Evolutionary conservation across 2,113 vertebrate genomes (phyloP), one percentile per base, ranked within the genome.

Genomic region (Grallaria varia): DNA sequence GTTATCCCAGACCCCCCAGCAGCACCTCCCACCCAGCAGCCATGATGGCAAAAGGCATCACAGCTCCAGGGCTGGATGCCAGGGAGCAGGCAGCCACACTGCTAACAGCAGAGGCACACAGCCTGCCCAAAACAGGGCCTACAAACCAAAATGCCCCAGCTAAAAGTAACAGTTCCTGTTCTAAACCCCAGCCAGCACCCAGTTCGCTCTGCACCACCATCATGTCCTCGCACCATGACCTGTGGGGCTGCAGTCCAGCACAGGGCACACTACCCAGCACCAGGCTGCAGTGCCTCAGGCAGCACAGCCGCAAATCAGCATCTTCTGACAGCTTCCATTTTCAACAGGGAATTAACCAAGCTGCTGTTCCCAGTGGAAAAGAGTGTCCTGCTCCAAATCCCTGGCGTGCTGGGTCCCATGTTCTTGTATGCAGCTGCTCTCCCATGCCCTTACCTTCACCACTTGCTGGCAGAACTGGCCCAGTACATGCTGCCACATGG

Each of bases 381-480:
- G 2, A 37, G 10, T 9, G 30, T 45, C 42, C 47, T 35, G 21
- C 63, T 63, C 33, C 30, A 73, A 86, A 80, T 20, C 25, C 35
- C 39, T 0, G 1, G 63, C 11, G 22, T 79, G 5, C 22, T 53
- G 13, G n/a, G 39, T 39, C 25, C 7, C 18, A 17, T 2, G 1
- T 25, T 82, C 33, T 50, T 17, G 5, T 33, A 72, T 24, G 52
- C 1, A 47, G 42, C 58, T 76, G 62, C 16, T 75, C 17, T 14
- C 19, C 67, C 25, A 18, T 7, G 24, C n/a, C 47, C 97, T 97
- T 91, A 99, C 99, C 99, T 99, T 99, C 35, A 98, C 96, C 88
- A 99, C 98, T 93, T 98, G 98, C 96, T 99, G 99, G 95, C 98
- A 99, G 95, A 99, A 97, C 58, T 98, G 97, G 16, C 98, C 93